Conservation (phyloP, 2,888 invertebrate species). For the Chrysolina haemoptera region DNA sequence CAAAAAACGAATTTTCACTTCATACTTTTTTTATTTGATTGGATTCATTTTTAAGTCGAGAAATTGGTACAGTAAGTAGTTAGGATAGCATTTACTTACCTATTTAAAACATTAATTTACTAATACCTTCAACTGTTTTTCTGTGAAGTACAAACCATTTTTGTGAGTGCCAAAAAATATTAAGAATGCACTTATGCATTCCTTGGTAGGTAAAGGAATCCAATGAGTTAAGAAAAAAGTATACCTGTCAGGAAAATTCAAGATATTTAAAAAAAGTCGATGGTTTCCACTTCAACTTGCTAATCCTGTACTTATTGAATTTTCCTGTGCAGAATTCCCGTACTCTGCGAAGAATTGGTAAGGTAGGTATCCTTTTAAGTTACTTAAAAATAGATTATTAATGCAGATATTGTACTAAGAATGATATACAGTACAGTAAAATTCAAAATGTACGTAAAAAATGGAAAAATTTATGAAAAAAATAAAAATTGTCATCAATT, state of each 20-base stretch:
- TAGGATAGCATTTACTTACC: slow-evolving; percentile 51
- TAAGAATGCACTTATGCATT: slow-evolving; percentile 41
- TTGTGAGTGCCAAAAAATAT: slow-evolving; percentile 61
- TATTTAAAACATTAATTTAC: slow-evolving; percentile 47
- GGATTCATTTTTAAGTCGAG: slow-evolving; percentile 36
- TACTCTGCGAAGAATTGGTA: slow-evolving; percentile 32
- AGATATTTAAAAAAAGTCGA: slow-evolving; percentile 12
- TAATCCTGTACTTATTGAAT: slow-evolving; percentile 48
- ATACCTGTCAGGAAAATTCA: slow-evolving; percentile 47
- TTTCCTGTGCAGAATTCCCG: slow-evolving; percentile 39
- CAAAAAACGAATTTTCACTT: slow-evolving; percentile 6
- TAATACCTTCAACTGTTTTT: slow-evolving; percentile 53
- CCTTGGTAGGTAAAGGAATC: background rate
- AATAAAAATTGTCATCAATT: too few relatives aligned
- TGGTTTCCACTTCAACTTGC: slow-evolving; percentile 23
- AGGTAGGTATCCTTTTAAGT: slow-evolving; percentile 55
- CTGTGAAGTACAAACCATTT: slow-evolving; percentile 61
- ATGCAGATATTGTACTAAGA: slow-evolving; percentile 11
- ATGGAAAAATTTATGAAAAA: too few relatives aligned
- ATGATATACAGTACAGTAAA: too few relatives aligned
- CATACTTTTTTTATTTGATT: background rate
- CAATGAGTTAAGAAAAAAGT: background rate
- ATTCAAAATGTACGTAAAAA: background rate
- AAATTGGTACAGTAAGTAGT: slow-evolving; percentile 44
- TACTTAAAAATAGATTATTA: slow-evolving; percentile 49